Evolutionary conservation across 2,797 vertebrate species (phyloP).

Genomic region (Sparus aurata): DNA sequence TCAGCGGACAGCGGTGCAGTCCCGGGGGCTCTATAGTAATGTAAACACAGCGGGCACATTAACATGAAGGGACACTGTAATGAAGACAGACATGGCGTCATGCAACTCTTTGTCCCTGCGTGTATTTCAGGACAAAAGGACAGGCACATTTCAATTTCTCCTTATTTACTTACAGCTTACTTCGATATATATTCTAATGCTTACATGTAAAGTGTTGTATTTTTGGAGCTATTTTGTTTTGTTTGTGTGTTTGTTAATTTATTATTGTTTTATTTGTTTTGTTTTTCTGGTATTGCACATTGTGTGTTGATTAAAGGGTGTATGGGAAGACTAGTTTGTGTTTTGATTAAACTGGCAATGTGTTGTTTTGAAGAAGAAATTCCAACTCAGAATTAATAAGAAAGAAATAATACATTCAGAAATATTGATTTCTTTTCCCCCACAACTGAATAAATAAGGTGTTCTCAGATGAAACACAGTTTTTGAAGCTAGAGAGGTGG

Average conservation of each 20-base stretch:
- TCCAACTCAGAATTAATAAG: too few species aligned
- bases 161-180: background rate
- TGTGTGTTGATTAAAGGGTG: background rate
- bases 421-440: too few species aligned
- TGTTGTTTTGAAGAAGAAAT: too few species aligned
- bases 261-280: background rate
- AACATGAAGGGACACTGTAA: too few species aligned
- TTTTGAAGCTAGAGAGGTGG: too few species aligned
- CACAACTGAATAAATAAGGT: too few species aligned
- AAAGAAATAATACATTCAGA: too few species aligned
- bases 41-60: slow-evolving; percentile 17
- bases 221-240: background rate
- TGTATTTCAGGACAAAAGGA: background rate
- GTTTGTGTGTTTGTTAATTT: background rate
- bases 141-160: background rate
- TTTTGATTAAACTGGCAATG: background rate
- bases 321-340: background rate
- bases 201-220: background rate
- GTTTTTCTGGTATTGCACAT: background rate
- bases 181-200: background rate
- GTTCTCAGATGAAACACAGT: too few species aligned
- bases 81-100: background rate
- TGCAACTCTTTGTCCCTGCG: slow-evolving; percentile 3
- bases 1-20: background rate
- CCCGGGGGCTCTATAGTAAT: background rate